phyloP scores from a whole-genome alignment of 2,113 vertebrate species.

The Beaufortia kweichowensis region DNA sequence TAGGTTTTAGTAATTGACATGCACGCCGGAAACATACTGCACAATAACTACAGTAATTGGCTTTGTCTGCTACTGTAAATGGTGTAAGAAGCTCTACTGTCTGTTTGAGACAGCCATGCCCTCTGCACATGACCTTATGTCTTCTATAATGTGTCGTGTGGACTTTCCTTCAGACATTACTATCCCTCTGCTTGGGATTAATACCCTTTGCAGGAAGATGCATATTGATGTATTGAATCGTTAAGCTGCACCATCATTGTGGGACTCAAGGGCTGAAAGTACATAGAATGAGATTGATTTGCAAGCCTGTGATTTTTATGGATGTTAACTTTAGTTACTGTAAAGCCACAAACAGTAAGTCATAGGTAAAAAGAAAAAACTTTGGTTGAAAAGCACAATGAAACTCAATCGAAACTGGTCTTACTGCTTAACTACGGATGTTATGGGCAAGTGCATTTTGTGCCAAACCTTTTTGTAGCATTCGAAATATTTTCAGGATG shows the following conservation, averaged over 20 bases:
- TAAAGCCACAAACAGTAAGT: background rate
- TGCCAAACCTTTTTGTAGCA: too few relatives aligned
- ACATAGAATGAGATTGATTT: constrained; percentile 53
- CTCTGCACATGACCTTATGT: constrained; percentile 9
- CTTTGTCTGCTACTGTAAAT: constrained; percentile 1
- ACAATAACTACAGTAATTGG: too few relatives aligned
- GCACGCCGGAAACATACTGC: too few relatives aligned
- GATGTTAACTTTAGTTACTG: background rate
- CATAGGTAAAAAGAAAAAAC: too few relatives aligned
- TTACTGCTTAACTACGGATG: too few relatives aligned
- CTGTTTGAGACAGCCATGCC: background rate
- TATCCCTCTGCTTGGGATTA: constrained; percentile 44
- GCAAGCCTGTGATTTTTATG: constrained; percentile 42
- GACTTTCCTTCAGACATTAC: constrained; percentile 31
- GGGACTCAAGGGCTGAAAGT: constrained; percentile 50
- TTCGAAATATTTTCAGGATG: too few relatives aligned
- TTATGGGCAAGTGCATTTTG: too few relatives aligned
- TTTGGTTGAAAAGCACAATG: too few relatives aligned
- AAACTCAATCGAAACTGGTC: too few relatives aligned
- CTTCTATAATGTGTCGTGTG: constrained; percentile 37
- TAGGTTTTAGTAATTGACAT: background rate
- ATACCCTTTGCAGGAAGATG: constrained; percentile 39
- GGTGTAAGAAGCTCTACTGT: background rate
- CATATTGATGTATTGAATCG: constrained; percentile 55
- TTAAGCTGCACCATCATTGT: constrained; percentile 56